These are phyloP conservation scores for Melinaea marsaeus DNA, from an alignment of 2,888 invertebrate species.

Conservation along the genomic window DNA sequence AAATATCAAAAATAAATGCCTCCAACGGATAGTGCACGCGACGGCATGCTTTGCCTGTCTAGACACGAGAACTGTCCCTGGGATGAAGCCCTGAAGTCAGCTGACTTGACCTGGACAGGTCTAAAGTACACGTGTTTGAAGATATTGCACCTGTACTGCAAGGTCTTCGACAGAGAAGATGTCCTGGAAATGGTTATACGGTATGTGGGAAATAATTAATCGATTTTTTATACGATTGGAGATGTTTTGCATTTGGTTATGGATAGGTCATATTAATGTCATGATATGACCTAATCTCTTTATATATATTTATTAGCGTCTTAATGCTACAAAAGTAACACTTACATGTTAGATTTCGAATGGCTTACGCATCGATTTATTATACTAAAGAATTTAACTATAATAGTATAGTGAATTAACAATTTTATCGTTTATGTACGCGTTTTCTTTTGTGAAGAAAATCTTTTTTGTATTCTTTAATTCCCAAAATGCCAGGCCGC, in stretches of 20 bases:
- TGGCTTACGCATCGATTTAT: no score
- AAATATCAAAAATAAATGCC: conserved; percentile 59
- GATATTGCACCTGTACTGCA: conserved; percentile 90
- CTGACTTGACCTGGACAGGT: conserved; percentile 87
- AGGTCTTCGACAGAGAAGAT: conserved; percentile 90
- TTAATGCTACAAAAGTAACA: no score
- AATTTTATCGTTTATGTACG: not conserved
- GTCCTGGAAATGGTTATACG: conserved; percentile 87
- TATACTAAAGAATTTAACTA: no score
- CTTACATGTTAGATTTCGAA: no score
- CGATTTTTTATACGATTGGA: no score
- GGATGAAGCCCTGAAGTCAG: conserved; percentile 75
- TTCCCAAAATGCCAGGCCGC: conserved; percentile 33
- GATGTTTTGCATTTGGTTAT: no score
- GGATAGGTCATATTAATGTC: no score
- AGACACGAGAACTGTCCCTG: conserved; percentile 80
- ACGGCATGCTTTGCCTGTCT: conserved; percentile 80
- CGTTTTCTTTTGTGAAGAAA: not conserved
- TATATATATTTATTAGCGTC: no score
- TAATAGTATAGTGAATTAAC: not conserved
- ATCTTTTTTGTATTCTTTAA: not conserved
- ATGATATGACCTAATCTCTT: no score
- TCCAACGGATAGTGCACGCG: conserved; percentile 64
- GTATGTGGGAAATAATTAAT: conserved; percentile 63
- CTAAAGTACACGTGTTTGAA: conserved; percentile 89